phyloP scores from a whole-genome alignment of 2,113 vertebrate genomes.

The Alouatta palliata region DNA sequence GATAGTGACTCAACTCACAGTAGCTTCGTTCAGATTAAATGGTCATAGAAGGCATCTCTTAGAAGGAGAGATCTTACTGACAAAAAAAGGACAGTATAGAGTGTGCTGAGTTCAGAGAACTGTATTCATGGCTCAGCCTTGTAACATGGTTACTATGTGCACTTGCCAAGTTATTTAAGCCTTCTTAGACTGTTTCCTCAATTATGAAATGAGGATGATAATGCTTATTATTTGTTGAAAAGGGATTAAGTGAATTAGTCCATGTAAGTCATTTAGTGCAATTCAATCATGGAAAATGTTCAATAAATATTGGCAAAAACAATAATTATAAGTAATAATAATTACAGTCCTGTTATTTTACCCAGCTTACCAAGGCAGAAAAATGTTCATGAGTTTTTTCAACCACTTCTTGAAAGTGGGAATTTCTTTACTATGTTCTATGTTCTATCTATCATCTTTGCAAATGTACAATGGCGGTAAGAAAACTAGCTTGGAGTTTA shows the following conservation, averaged over 20 bases:
- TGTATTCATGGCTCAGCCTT: not conserved
- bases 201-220: not conserved
- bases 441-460: not conserved
- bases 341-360: not conserved
- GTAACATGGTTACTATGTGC: too few species aligned
- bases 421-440: not conserved
- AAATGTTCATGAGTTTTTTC: not conserved
- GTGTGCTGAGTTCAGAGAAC: not conserved
- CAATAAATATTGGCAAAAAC: not conserved
- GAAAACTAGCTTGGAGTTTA: not conserved
- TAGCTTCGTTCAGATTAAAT: accelerated
- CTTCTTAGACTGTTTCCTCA: not conserved
- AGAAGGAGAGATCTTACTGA: not conserved
- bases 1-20: not conserved
- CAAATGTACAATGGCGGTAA: not conserved
- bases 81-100: not conserved
- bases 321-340: not conserved
- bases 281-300: not conserved
- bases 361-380: not conserved
- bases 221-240: not conserved
- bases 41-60: not conserved
- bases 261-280: not conserved
- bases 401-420: not conserved
- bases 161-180: not conserved
- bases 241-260: not conserved